phyloP scores from a whole-genome alignment of 1,140 invertebrate species.

The Paramacrobiotus metropolitanus region DNA sequence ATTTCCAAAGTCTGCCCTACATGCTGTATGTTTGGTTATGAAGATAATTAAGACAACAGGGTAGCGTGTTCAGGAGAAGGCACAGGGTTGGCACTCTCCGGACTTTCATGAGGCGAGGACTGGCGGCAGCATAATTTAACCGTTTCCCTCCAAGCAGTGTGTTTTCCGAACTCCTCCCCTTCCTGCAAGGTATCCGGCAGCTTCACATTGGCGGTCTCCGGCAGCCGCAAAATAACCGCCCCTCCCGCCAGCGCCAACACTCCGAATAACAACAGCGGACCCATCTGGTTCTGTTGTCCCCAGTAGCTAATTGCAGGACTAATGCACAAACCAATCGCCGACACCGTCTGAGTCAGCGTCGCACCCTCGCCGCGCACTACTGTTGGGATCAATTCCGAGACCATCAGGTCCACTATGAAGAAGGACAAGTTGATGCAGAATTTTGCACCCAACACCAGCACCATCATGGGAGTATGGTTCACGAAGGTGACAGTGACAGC shows the following conservation, averaged over 20 bases:
- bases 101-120: too few relatives aligned
- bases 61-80: too few relatives aligned
- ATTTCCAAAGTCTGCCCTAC: too few relatives aligned
- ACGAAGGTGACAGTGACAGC: slow-evolving; percentile 14
- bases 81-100: too few relatives aligned
- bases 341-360: not conserved
- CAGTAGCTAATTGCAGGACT: not conserved
- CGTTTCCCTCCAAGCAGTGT: slow-evolving; percentile 28
- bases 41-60: too few relatives aligned
- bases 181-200: slow-evolving; percentile 59
- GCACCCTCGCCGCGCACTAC: slow-evolving; percentile 49
- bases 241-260: slow-evolving; percentile 36
- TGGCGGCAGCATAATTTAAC: too few relatives aligned
- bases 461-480: not conserved
- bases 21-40: too few relatives aligned
- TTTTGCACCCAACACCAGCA: slow-evolving; percentile 23
- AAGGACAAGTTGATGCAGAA: slow-evolving; percentile 65
- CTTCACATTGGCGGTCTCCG: slow-evolving; percentile 50
- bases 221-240: slow-evolving; percentile 23
- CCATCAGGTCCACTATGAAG: slow-evolving; percentile 65
- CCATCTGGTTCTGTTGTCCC: slow-evolving; percentile 4
- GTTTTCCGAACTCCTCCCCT: slow-evolving; percentile 61
- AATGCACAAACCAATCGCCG: not conserved
- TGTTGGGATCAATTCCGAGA: slow-evolving; percentile 54
- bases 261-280: slow-evolving; percentile 66